phyloP scores from a whole-genome alignment of 2,888 invertebrate species.

The Deroplatys truncata region DNA sequence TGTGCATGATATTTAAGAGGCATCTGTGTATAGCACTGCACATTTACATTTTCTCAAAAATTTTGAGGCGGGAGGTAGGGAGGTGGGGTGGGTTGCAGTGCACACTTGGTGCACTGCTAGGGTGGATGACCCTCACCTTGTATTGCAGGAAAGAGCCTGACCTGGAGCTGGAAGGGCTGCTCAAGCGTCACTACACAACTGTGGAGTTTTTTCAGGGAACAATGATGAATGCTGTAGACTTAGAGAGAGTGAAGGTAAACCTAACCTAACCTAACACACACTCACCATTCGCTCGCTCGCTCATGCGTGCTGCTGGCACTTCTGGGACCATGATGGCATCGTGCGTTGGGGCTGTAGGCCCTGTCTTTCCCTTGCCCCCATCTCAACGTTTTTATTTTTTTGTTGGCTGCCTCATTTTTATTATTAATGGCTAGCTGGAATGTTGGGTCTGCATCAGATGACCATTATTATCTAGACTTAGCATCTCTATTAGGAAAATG shows the following conservation, averaged over 20 bases:
- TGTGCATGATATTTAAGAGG: neutral
- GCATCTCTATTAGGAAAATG: neutral
- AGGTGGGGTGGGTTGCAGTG: neutral
- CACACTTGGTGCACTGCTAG: neutral
- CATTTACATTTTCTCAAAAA: neutral
- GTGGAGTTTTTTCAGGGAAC: slow-evolving; percentile 99
- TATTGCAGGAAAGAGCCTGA: slow-evolving; percentile 97
- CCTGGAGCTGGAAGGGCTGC: slow-evolving; percentile 98
- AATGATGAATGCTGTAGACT: slow-evolving; percentile 99
- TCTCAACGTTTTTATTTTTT: slow-evolving; percentile 1
- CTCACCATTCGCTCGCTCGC: slow-evolving; percentile 4
- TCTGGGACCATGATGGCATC: slow-evolving; percentile 3
- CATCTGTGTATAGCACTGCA: neutral
- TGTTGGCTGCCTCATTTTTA: slow-evolving; percentile 4
- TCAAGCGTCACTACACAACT: slow-evolving; percentile 99
- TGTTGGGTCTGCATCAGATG: slow-evolving; percentile 6
- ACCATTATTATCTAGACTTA: slow-evolving; percentile 6
- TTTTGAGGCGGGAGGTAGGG: neutral
- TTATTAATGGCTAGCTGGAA: slow-evolving; percentile 12
- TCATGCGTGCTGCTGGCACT: slow-evolving; percentile 4
- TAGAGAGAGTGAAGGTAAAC: slow-evolving; percentile 97
- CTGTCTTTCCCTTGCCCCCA: neutral
- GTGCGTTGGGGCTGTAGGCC: slow-evolving; percentile 18
- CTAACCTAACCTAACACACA: slow-evolving; percentile 9
- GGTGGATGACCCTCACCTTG: slow-evolving; percentile 20